phyloP scores from a whole-genome alignment of 2,113 vertebrate genomes.

The Antechinus stuartii region DNA sequence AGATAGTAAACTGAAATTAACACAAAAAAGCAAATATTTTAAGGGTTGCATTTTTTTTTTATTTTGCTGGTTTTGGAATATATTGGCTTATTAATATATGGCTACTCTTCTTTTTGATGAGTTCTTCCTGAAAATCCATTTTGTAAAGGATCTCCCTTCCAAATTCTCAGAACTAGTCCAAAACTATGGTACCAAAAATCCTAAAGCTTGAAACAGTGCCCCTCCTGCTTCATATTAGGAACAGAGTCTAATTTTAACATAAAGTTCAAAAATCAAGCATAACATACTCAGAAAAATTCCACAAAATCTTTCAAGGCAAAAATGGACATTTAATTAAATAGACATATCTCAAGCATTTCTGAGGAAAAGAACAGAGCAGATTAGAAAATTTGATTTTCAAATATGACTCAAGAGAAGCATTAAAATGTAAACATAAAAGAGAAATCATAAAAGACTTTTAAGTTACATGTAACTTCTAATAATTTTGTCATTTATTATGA shows the following conservation, averaged over 20 bases:
- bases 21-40: neutral
- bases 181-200: neutral
- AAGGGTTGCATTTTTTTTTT: neutral
- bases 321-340: too few species aligned
- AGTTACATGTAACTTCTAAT: too few species aligned
- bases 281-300: too few species aligned
- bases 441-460: too few species aligned
- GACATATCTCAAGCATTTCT: too few species aligned
- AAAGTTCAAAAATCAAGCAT: neutral
- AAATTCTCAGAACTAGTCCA: neutral
- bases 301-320: neutral
- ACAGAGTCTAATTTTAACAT: neutral
- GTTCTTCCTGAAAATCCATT: neutral
- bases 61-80: neutral
- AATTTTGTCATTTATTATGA: too few species aligned
- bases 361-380: too few species aligned
- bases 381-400: too few species aligned
- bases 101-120: neutral
- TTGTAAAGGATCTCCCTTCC: neutral
- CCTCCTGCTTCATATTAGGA: too few species aligned
- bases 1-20: neutral
- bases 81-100: neutral
- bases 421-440: too few species aligned
- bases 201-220: too few species aligned
- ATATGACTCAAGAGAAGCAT: too few species aligned